Base-by-base conservation (phyloP, 2,797 vertebrate species). In the Microcaecilia unicolor region DNA sequence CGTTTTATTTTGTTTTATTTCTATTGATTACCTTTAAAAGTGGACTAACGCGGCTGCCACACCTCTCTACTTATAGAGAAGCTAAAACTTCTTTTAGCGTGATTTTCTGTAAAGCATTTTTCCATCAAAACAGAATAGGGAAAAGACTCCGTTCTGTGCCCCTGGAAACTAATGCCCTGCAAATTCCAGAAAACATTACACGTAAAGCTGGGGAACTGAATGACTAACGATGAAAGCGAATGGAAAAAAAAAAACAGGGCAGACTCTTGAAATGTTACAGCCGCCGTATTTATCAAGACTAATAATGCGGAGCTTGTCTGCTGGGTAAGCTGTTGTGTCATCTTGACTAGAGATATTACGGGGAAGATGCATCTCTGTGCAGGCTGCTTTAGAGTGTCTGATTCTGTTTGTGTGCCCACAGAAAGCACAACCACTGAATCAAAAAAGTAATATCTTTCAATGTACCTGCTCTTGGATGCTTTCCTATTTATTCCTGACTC, bases 211-310 rank as follows among this genome's bases (percentile, higher is more conserved):
- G n/a, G n/a, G 16, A 15, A 17, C 28, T 7, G 6, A 11, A 2
- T 34, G 43, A 37, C 37, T 12, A n/a, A 13, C 31, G 48, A 39
- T 18, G 9, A 2, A 26, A 2, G 19, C n/a, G n/a, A n/a, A n/a
- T n/a, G 22, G 0, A 48, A 39, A 0, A 0, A 8, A 8, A 12
- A n/a, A n/a, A n/a, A 37, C 4, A 15, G 3, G 6, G 6, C 8
- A 9, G 1, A 37, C 7, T 4, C 29, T 4, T 44, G 28, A 34
- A 22, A 14, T 14, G 2, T 9, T 9, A 11, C 17, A 15, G 27
- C 35, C 13, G 34, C 3, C 28, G 1, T 19, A 7, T 25, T 40
- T 13, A 26, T 2, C 27, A 8, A 37, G 41, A 33, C 1, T n/a
- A 32, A 31, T 32, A 31, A 15, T n/a, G 6, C 20, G 4, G 15